Evolutionary conservation across 2,113 vertebrate species (phyloP).

Genomic region (Regulus satrapa): DNA sequence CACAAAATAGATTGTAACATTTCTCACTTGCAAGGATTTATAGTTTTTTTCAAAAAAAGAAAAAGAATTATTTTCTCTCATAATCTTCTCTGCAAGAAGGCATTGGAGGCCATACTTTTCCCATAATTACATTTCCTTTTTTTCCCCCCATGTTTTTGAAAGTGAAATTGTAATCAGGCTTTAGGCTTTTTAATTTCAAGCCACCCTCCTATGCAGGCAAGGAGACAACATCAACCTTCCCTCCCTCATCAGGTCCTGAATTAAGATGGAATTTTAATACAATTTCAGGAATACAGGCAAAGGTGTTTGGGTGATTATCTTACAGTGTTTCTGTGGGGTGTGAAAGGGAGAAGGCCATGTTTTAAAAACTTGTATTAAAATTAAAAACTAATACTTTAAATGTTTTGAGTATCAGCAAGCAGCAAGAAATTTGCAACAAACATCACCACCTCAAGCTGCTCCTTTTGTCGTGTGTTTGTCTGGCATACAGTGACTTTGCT

Average conservation of each 20-base stretch:
- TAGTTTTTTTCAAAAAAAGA: not conserved
- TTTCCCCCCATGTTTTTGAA: not conserved
- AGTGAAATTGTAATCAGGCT: not conserved
- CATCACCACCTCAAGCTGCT: not conserved
- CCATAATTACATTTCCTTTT: not conserved
- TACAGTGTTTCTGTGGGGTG: not conserved
- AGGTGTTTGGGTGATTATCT: not conserved
- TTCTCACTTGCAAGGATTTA: not conserved
- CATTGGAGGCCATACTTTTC: not conserved
- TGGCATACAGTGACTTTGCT: not conserved
- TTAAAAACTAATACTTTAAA: not conserved
- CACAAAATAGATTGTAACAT: not conserved
- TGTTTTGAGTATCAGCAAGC: not conserved
- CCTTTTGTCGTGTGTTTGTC: not conserved
- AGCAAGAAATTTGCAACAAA: not conserved
- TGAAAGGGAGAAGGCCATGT: not conserved
- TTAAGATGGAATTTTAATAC: not conserved
- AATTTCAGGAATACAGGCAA: not conserved
- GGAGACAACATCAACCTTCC: not conserved
- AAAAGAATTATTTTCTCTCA: rapidly evolving
- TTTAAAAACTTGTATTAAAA: not conserved
- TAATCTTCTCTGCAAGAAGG: not conserved
- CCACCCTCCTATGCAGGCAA: not conserved
- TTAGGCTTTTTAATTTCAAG: not conserved
- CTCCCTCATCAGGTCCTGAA: not conserved